Conservation (phyloP, 2,888 invertebrate genomes). For the Pediacus dermestoides region DNA sequence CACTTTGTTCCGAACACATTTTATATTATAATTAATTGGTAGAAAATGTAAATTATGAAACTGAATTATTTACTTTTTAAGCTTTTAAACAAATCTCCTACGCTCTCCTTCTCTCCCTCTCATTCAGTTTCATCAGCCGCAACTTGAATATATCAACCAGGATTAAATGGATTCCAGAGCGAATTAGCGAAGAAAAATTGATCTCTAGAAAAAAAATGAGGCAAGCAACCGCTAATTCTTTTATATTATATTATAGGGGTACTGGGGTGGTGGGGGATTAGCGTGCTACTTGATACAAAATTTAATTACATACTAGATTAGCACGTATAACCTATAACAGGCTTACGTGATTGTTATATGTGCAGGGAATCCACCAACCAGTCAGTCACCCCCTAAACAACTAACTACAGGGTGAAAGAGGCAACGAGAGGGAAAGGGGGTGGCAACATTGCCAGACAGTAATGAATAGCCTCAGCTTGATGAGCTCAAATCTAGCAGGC, state of each 20-base stretch:
- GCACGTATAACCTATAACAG: constrained; percentile 39
- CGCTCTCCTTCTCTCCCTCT: too few relatives aligned
- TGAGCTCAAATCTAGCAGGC: constrained; percentile 44
- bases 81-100: too few relatives aligned
- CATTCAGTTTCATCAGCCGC: too few relatives aligned
- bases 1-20: too few relatives aligned
- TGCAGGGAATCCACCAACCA: constrained; percentile 26
- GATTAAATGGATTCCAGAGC: too few relatives aligned
- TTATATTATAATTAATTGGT: too few relatives aligned
- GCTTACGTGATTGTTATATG: constrained; percentile 39
- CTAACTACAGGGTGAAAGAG: constrained; percentile 8
- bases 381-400: constrained; percentile 22
- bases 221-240: constrained; percentile 21
- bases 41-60: too few relatives aligned
- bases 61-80: too few relatives aligned
- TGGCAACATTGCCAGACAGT: constrained; percentile 38
- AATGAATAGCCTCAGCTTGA: constrained; percentile 44
- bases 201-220: neutral
- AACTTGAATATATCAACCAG: too few relatives aligned
- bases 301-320: constrained; percentile 41
- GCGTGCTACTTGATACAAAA: constrained; percentile 32
- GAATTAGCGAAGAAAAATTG: too few relatives aligned
- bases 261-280: too few relatives aligned
- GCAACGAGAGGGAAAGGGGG: constrained; percentile 24
- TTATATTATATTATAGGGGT: constrained; percentile 17